These are phyloP conservation scores for Campylomormyrus numenius DNA, from an alignment of 2,113 vertebrate species.

Conservation along the genomic window DNA sequence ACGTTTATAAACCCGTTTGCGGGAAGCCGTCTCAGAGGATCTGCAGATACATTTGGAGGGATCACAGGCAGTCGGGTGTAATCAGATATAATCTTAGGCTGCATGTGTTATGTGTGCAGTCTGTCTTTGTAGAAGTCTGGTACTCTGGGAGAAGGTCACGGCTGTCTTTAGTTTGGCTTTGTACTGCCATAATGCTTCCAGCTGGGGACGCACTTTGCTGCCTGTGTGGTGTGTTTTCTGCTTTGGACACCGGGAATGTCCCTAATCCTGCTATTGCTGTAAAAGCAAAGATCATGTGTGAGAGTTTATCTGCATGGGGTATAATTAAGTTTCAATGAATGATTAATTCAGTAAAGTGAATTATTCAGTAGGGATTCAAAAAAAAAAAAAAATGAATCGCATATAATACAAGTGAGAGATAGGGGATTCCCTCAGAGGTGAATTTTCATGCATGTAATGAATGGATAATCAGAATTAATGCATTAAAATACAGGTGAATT, in stretches of 20 bases:
- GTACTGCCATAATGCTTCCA: neutral
- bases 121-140: neutral
- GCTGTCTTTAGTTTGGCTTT: neutral
- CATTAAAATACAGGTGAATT: conserved; percentile 2
- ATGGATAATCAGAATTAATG: neutral
- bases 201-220: neutral
- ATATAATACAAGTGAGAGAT: neutral
- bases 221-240: neutral
- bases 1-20: neutral
- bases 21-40: neutral
- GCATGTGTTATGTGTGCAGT: neutral
- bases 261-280: neutral
- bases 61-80: neutral
- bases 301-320: neutral
- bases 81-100: neutral
- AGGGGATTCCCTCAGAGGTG: neutral
- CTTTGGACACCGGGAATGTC: neutral
- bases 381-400: neutral
- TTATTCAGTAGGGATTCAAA: neutral
- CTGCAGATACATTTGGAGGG: neutral
- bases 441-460: neutral
- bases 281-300: neutral
- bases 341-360: conserved; percentile 6
- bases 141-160: neutral
- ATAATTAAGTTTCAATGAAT: neutral